Evolutionary conservation across 2,113 vertebrate genomes (phyloP), one percentile per base, ranked within the genome.

Genomic region (Globicephala melas): DNA sequence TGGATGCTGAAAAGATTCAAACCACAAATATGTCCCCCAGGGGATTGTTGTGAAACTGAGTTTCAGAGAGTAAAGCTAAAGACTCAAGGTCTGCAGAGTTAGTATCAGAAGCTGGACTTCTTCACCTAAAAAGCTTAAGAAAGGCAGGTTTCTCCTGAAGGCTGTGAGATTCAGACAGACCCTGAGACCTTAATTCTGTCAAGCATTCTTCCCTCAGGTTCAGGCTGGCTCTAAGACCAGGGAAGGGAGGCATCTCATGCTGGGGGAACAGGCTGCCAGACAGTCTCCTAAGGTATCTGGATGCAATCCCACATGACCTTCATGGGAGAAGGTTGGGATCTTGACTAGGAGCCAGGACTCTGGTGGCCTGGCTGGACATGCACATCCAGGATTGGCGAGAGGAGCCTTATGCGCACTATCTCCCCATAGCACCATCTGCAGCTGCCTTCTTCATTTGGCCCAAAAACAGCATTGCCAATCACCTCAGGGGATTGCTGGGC

Each of bases 201-300:
- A 94, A 38, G 25, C 83, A 88, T 96, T 81, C 79, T 91, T 92
- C n/a, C 74, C 70, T 89, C 65, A 84, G 85, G 90, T 94, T 70
- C 81, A 88, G 73, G 53, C 79, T 97, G 89, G 71, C 87, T 96
- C 23, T 33, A 65, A 82, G 76, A 84, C 93, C 92, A 97, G 65
- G 70, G 21, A 91, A 97, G n/a, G n/a, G 79, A 96, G 89, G 87
- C 44, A 68, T 21, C 60, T 94, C 98, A 90, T 9, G 95, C 98
- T 97, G 97, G 36, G 97, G n/a, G 60, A 97, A 96, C 98, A 98
- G 98, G 97, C 97, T 98, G 97, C 97, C 97, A 98, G 98, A 98
- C 98, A 97, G 97, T 97, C 89, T 97, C 96, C 97, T 98, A 98
- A 95, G 97, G 98, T 97, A 94, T 81, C 96, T 98, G 98, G 97